A percentile compares a stretch with the other conserved stretches of the same genome.
Evolutionary conservation across 2,797 vertebrate species (phyloP).

Genomic region (Capromys pilorides): DNA sequence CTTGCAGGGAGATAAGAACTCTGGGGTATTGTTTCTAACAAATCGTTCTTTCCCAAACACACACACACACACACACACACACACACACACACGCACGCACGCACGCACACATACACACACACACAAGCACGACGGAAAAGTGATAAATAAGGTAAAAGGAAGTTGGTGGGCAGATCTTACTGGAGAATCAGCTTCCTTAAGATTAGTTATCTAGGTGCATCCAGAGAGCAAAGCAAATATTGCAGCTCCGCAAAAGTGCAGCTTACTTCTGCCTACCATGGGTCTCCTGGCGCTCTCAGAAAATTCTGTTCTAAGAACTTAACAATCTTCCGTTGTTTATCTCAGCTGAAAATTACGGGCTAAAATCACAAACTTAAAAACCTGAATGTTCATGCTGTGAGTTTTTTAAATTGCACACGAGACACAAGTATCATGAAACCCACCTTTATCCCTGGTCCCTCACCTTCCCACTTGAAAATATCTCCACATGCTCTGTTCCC

Average conservation of each 20-base stretch:
- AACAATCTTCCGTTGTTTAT: slow-evolving; percentile 60
- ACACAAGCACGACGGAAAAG: neutral
- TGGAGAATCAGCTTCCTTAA: neutral
- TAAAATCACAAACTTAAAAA: neutral
- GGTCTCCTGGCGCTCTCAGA: neutral
- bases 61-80: no score
- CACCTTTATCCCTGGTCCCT: neutral
- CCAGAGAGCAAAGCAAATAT: slow-evolving; percentile 16
- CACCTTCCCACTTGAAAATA: neutral
- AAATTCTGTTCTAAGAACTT: slow-evolving; percentile 33
- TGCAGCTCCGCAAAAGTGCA: slow-evolving; percentile 43
- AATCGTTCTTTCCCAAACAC: neutral
- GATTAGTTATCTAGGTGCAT: neutral
- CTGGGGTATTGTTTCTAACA: neutral
- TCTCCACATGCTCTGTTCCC: neutral
- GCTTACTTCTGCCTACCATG: neutral
- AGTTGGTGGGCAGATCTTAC: neutral
- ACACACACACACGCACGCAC: no score
- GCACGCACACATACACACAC: no score
- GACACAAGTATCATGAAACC: neutral
- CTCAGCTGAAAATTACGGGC: slow-evolving; percentile 53
- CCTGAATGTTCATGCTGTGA: neutral
- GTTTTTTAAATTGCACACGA: neutral
- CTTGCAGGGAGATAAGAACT: neutral
- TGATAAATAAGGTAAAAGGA: neutral